Conservation (phyloP, 2,113 vertebrate genomes). For the Peromyscus polionotus region DNA sequence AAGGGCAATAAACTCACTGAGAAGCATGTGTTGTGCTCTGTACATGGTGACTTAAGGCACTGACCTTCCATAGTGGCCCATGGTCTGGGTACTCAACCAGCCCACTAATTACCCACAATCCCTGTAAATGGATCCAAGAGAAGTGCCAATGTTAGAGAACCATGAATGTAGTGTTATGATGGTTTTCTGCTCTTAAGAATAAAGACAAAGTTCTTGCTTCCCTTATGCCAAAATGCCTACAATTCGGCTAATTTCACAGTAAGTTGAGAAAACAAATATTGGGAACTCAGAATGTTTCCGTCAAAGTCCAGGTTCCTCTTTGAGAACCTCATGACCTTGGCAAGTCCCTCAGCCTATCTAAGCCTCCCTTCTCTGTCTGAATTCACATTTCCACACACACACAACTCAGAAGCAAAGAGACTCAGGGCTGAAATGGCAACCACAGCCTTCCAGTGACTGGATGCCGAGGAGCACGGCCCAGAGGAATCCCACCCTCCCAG, state of each 20-base stretch:
- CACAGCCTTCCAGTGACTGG: too few species aligned
- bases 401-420: neutral
- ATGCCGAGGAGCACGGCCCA: neutral
- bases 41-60: neutral
- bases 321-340: neutral
- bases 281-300: neutral
- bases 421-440: neutral
- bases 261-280: conserved; percentile 5
- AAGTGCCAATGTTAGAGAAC: neutral
- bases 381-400: neutral
- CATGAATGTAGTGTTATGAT: too few species aligned
- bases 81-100: neutral
- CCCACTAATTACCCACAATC: neutral
- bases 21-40: neutral
- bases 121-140: neutral
- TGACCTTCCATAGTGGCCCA: neutral
- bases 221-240: neutral
- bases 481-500: neutral
- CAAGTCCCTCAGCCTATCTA: neutral
- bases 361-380: neutral
- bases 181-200: neutral
- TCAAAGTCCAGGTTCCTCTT: neutral
- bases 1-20: neutral
- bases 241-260: neutral
- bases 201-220: neutral